Evolutionary conservation across 2,888 invertebrate species (phyloP).

Genomic region (Pseudoips prasinana): DNA sequence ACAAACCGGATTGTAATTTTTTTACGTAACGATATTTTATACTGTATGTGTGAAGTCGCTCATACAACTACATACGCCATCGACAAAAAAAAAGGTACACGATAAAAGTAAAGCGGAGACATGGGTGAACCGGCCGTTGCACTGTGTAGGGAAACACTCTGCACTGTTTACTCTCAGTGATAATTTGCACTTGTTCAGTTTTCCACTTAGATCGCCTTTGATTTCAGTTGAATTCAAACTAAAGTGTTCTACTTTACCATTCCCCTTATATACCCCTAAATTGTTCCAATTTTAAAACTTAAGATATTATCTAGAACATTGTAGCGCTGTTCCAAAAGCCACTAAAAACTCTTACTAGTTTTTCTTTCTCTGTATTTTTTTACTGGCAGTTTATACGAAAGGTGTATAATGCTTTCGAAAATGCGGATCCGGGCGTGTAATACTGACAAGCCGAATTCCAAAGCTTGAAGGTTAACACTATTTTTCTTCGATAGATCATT

Average conservation of each 20-base stretch:
- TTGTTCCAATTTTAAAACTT: too few relatives aligned
- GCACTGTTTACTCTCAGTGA: too few relatives aligned
- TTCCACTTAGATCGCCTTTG: too few relatives aligned
- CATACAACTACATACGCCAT: slow-evolving; percentile 26
- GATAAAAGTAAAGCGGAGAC: slow-evolving; percentile 13
- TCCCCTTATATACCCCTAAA: too few relatives aligned
- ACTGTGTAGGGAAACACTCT: too few relatives aligned
- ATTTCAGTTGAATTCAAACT: too few relatives aligned
- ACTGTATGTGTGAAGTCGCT: slow-evolving; percentile 22
- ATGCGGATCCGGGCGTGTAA: slow-evolving; percentile 33
- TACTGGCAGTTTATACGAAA: too few relatives aligned
- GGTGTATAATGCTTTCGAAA: slow-evolving; percentile 22
- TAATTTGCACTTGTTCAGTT: too few relatives aligned
- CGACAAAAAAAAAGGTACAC: slow-evolving; percentile 19
- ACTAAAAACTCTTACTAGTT: too few relatives aligned
- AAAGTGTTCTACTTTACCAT: too few relatives aligned
- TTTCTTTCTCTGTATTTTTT: slow-evolving; percentile 25
- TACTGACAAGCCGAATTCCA: slow-evolving; percentile 38
- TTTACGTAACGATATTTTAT: slow-evolving; percentile 19
- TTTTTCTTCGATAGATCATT: slow-evolving; percentile 22
- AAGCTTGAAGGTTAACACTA: slow-evolving; percentile 7
- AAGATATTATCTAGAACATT: too few relatives aligned
- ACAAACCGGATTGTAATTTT: slow-evolving; percentile 25
- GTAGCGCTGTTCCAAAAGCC: too few relatives aligned
- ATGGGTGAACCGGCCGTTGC: slow-evolving; percentile 6